phyloP scores from a whole-genome alignment of 64 coral and sea anemone species.

The Acropora yongei region DNA sequence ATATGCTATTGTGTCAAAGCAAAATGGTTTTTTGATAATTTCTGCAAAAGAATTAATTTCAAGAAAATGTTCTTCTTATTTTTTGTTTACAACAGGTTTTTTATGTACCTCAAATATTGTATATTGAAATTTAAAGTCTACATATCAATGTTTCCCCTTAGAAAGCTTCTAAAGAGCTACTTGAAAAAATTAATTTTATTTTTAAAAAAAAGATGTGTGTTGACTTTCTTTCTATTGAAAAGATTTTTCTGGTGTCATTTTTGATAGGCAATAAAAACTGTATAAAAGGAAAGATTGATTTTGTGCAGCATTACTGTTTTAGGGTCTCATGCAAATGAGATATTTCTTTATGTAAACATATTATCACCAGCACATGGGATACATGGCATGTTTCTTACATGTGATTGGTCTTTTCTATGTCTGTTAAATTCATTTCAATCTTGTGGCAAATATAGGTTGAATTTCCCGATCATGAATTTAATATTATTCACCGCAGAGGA shows the following conservation, averaged over 20 bases:
- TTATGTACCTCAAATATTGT: no score
- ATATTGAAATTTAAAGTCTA: no score
- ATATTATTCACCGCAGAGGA: not conserved
- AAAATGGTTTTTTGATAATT: no score
- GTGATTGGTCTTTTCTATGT: not conserved
- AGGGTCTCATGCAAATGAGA: constrained; percentile 3
- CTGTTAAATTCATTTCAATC: not conserved
- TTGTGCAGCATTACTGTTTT: not conserved
- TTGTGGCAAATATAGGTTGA: constrained; percentile 16
- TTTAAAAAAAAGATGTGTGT: not conserved
- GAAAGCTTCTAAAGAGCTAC: not conserved
- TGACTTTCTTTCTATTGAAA: not conserved
- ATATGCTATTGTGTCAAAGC: no score
- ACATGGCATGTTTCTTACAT: not conserved
- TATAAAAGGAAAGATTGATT: no score
- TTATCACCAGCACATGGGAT: not conserved
- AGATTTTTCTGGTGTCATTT: not conserved
- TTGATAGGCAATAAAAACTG: not conserved
- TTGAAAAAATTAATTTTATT: not conserved
- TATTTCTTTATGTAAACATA: not conserved
- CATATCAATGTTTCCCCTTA: no score
- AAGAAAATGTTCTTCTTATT: no score
- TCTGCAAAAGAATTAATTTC: no score
- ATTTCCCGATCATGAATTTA: not conserved
- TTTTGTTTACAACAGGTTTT: no score